Evolutionary conservation across 1,140 invertebrate genomes (phyloP).

Genomic region (Lasioglossum baleicum): DNA sequence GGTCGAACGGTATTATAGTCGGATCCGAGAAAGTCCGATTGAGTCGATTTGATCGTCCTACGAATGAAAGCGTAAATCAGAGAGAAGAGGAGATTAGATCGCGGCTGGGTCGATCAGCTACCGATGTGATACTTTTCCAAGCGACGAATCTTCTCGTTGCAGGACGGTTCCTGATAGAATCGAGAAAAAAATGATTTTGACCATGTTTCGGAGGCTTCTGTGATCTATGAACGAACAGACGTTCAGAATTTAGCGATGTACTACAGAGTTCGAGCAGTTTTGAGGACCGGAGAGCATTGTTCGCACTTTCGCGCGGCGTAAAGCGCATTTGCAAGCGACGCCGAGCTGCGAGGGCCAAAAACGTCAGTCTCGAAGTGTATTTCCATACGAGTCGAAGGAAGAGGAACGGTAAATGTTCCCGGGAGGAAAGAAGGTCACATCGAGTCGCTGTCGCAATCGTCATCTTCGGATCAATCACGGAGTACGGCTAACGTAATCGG

Average conservation of each 20-base stretch:
- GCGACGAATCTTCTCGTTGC: background rate
- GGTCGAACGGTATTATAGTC: conserved; percentile 49
- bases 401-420: background rate
- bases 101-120: conserved; percentile 5
- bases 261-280: too few relatives aligned
- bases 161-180: too few relatives aligned
- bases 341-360: too few relatives aligned
- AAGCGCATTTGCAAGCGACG: too few relatives aligned
- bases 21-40: conserved; percentile 46
- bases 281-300: too few relatives aligned
- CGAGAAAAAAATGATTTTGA: background rate
- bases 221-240: background rate
- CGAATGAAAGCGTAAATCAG: conserved; percentile 37
- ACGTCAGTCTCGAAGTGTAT: too few relatives aligned
- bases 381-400: background rate
- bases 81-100: conserved; percentile 44
- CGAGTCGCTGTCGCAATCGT: conserved; percentile 69
- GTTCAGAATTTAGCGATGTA: too few relatives aligned
- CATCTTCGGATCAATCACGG: conserved; percentile 75
- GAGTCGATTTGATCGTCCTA: conserved; percentile 41
- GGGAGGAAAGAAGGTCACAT: conserved; percentile 59
- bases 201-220: too few relatives aligned
- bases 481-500: conserved; percentile 76
- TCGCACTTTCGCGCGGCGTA: too few relatives aligned
- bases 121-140: background rate